Conservation (phyloP, 2,113 vertebrate species). For the Agapornis roseicollis region DNA sequence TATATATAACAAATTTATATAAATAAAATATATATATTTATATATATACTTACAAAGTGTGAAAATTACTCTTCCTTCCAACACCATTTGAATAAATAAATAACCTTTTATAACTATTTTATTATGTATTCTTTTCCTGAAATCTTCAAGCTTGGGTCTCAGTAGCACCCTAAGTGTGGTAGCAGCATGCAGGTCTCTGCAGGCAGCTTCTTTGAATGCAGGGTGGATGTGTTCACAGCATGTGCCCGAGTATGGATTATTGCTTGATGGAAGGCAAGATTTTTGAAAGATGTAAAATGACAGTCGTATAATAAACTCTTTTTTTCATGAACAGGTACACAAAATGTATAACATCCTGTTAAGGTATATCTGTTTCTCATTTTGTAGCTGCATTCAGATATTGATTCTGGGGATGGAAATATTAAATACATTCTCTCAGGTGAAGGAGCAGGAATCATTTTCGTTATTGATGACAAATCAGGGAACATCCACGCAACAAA, state of each 20-base stretch:
- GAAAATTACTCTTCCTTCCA: neutral
- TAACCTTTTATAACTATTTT: neutral
- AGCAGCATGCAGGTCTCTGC: neutral
- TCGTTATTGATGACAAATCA: slow-evolving; percentile 98
- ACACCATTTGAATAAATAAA: neutral
- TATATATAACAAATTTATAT: no score
- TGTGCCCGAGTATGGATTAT: neutral
- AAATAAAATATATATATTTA: no score
- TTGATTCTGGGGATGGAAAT: slow-evolving; percentile 91
- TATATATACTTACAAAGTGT: no score
- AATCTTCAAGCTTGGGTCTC: neutral
- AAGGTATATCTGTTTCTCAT: slow-evolving; percentile 28
- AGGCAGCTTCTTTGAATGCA: neutral
- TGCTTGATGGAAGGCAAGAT: neutral
- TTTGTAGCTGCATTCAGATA: slow-evolving; percentile 94
- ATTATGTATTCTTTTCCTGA: neutral
- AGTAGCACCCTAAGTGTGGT: neutral
- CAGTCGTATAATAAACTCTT: neutral
- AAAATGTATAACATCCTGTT: neutral
- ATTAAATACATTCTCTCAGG: slow-evolving; percentile 99
- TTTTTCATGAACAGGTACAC: neutral
- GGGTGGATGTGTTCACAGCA: neutral
- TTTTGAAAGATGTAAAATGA: neutral
- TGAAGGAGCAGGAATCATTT: slow-evolving; percentile 97
- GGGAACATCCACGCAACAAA: slow-evolving; percentile 99